Evolutionary conservation across 2,113 vertebrate genomes (phyloP), one percentile per base, ranked within the genome.

Genomic region (Cygnus buccinator): DNA sequence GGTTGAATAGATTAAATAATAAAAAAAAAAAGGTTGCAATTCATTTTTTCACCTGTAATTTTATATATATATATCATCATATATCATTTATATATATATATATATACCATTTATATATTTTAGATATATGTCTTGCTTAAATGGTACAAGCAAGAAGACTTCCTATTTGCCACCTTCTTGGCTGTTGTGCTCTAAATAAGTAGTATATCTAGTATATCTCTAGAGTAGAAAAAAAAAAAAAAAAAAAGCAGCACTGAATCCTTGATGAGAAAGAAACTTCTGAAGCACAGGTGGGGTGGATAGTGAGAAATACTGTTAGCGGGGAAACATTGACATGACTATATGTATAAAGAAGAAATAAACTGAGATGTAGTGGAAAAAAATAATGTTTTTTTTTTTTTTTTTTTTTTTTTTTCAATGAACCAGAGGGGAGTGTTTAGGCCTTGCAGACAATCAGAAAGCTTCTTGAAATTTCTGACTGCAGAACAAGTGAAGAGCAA

Each of bases 91-190:
- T 41, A 41, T 43, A 43, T 43, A 43, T 43, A 43, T 43, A 43
- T 43, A 43, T 43, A 43, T 43, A 43, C 6, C 43, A 43, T 43
- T 43, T 43, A 43, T 43, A 43, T 43, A 15, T 43, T 43, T 43
- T 43, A 43, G 43, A 43, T 43, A 43, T 43, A 3, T 28, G 13
- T 4, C 37, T 73, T 61, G 3, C 6, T 65, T 28, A 65, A 57
- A 80, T 1, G 1, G 0, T 46, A 7, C 9, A 11, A 28, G 4
- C 19, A 59, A 63, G 33, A 75, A 63, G 9, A 5, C 3, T 68
- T 9, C 4, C 14, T 59, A 7, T 23, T 55, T 57, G 4, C 17
- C 16, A 3, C 14, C 19, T 52, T 21, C 13, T 61, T 70, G n/a
- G 23, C 9, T 70, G 2, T 16, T 9, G 12, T 82, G 9, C 5